Base-by-base conservation (phyloP, 2,797 vertebrate genomes). In the Gallinago stenura region DNA sequence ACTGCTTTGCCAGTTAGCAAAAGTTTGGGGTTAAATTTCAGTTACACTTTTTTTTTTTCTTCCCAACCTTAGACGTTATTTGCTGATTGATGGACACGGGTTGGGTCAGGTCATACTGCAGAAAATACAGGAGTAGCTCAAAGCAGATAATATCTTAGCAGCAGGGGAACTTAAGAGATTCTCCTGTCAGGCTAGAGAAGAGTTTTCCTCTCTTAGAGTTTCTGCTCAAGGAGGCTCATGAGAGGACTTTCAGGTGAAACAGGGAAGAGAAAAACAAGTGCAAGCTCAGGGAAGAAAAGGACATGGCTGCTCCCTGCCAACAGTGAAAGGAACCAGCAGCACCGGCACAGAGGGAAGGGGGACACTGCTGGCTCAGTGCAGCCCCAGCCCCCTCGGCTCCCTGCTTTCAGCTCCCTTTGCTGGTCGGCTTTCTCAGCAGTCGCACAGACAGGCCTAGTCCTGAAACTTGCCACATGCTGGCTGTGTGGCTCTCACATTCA, bases 141-240 rank as follows among this genome's bases (percentile, higher is more conserved):
- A 84, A 92, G 82, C 61, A 91, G 82, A 61, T 54, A 45, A 50
- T 72, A 82, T 82, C 92, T 91, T 83, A 83, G 90, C 89, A 95
- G 81, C 84, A 83, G 45, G 53, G 75, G 65, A 96, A 91, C 56
- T 75, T 70, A 31, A 57, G 0, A 75, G 65, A 83, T 39, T 37
- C 58, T 60, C 24, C 15, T 41, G 62, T 60, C 17, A 10, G 66
- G 48, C 28, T 79, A 22, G 30, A 80, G 43, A 79, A 70, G 15
- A 33, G 25, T 28, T 72, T 83, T 78, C 11, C 10, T 70, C 31
- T 28, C 41, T 24, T 83, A 65, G 24, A 69, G 21, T 46, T 85
- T 13, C 57, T 71, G 24, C n/a, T 65, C 41, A 33, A 46, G 39
- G 22, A 66, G 13, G 4, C 12, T 88, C 17, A 9, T 15, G n/a